phyloP scores from a whole-genome alignment of 2,888 invertebrate species.

The Agrotis puta region DNA sequence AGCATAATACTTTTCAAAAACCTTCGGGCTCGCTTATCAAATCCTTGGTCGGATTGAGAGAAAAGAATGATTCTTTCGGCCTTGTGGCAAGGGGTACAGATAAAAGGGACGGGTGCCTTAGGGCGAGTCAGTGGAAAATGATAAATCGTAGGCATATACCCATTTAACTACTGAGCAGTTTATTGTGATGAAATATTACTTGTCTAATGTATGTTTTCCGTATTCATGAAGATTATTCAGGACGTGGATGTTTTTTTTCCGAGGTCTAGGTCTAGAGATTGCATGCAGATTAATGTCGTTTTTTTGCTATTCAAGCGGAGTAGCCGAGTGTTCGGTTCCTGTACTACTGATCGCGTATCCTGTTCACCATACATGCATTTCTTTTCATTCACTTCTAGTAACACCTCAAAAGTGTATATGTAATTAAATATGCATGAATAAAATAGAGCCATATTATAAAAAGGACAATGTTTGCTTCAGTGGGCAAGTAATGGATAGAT shows the following conservation, averaged over 20 bases:
- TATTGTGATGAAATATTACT: conserved; percentile 60
- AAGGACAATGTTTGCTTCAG: too few species aligned
- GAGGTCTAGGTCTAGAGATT: neutral
- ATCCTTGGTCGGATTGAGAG: conserved; percentile 63
- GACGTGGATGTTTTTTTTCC: neutral
- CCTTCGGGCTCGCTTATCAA: conserved; percentile 67
- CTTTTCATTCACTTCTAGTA: too few species aligned
- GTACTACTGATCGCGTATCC: neutral
- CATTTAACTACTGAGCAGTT: conserved; percentile 71
- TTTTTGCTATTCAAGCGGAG: neutral
- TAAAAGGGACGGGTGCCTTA: conserved; percentile 71
- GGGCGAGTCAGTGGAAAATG: conserved; percentile 75
- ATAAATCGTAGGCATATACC: conserved; percentile 73
- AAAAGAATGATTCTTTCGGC: conserved; percentile 70
- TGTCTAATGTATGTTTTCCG: conserved; percentile 32
- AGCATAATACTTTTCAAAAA: conserved; percentile 59
- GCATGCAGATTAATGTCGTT: neutral
- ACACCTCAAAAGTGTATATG: too few species aligned
- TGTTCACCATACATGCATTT: too few species aligned
- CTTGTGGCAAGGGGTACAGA: conserved; percentile 64
- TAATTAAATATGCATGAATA: too few species aligned
- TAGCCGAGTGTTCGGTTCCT: neutral
- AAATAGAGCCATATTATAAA: too few species aligned
- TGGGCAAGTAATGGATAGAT: too few species aligned
- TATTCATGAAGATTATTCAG: conserved; percentile 7